These are phyloP conservation scores for Acronicta leporina DNA, from an alignment of 2,888 invertebrate genomes.

Conservation along the genomic window DNA sequence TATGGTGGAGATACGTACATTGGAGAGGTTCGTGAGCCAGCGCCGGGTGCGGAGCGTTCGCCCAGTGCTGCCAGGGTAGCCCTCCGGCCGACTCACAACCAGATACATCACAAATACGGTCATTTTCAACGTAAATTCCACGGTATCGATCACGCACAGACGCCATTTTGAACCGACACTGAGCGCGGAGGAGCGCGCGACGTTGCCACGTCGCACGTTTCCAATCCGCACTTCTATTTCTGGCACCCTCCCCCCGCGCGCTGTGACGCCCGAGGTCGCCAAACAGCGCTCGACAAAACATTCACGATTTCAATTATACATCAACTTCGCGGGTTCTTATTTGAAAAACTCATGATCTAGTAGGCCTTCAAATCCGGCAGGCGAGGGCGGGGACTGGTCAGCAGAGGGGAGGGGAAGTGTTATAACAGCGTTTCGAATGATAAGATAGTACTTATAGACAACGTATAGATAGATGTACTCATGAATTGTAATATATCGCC, in stretches of 20 bases:
- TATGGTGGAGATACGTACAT: conserved; percentile 88
- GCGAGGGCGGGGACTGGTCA: conserved; percentile 45
- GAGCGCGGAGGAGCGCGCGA: conserved; percentile 78
- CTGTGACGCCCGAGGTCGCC: conserved; percentile 77
- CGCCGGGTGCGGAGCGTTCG: conserved; percentile 75
- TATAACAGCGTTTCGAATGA: conserved; percentile 71
- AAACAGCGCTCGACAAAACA: conserved; percentile 83
- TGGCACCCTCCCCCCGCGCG: conserved; percentile 70
- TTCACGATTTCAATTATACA: conserved; percentile 73
- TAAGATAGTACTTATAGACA: conserved; percentile 76
- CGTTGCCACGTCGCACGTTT: conserved; percentile 87
- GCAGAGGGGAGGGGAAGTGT: conserved; percentile 54
- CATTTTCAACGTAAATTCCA: conserved; percentile 85
- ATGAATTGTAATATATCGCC: conserved; percentile 67
- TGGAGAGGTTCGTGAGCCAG: conserved; percentile 81
- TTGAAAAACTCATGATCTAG: conserved; percentile 76
- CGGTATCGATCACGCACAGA: conserved; percentile 89
- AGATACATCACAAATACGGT: conserved; percentile 84
- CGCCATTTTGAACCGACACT: conserved; percentile 89
- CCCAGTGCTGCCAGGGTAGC: conserved; percentile 81
- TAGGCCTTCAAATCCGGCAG: conserved; percentile 59
- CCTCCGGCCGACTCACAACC: conserved; percentile 85
- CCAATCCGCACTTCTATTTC: conserved; percentile 86
- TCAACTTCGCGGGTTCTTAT: conserved; percentile 69
- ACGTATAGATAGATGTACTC: conserved; percentile 69